A percentile compares a stretch with the other conserved stretches of the same genome.
These are phyloP conservation scores for Caenorhabditis panamensis DNA, from an alignment of 2,888 invertebrate genomes.

Conservation along the genomic window DNA sequence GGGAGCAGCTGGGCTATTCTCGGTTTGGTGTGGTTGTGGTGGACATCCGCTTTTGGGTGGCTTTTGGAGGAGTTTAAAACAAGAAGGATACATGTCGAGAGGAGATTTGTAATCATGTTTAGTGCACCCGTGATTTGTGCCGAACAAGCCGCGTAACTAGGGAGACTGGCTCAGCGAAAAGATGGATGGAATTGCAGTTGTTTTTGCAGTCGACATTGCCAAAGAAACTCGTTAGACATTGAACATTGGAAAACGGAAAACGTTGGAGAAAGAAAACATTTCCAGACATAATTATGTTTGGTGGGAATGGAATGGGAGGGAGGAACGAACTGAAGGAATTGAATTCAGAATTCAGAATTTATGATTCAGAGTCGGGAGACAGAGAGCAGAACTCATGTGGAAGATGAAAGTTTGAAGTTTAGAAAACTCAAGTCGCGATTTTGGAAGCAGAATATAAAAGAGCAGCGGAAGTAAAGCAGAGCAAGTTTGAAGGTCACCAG, in stretches of 20 bases:
- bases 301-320: not conserved
- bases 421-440: not conserved
- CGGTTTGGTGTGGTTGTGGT: not conserved
- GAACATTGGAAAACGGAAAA: not conserved
- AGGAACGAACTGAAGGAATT: not conserved
- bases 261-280: not conserved
- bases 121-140: slow-evolving; percentile 4
- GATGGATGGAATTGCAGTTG: not conserved
- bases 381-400: too few relatives aligned
- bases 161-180: too few relatives aligned
- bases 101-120: not conserved
- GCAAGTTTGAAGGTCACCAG: not conserved
- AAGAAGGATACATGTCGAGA: not conserved
- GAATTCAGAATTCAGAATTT: not conserved
- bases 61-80: not conserved
- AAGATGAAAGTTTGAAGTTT: not conserved
- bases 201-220: not conserved
- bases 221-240: not conserved
- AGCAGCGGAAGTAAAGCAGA: not conserved
- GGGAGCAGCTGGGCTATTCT: not conserved
- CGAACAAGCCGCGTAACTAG: not conserved
- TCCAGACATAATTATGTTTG: slow-evolving; percentile 12
- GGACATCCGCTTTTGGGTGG: slow-evolving; percentile 1
- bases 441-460: not conserved
- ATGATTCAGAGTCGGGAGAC: too few relatives aligned